Percentiles rank a stretch among this genome's conserved stretches.
Conservation (phyloP, 2,797 vertebrate genomes). For the Propithecus perrieri region DNA sequence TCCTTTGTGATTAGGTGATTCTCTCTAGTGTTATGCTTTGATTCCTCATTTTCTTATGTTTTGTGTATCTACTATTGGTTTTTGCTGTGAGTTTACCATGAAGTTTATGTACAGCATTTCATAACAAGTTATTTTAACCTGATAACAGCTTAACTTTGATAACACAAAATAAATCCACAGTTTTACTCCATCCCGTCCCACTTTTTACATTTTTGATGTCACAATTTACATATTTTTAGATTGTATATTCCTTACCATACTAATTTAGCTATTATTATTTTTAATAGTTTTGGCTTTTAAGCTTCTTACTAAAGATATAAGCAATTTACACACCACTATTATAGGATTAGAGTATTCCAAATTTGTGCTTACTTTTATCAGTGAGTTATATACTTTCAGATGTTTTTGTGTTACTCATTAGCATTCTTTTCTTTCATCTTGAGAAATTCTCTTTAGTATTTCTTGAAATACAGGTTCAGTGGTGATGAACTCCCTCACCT, state of each 20-base stretch:
- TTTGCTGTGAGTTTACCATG: background rate
- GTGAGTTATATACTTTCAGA: background rate
- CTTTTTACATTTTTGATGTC: background rate
- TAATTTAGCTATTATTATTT: background rate
- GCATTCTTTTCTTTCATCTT: background rate
- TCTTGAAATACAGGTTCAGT: background rate
- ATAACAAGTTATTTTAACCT: background rate
- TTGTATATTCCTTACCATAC: background rate
- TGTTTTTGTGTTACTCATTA: background rate
- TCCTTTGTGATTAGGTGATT: background rate
- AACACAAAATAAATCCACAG: background rate
- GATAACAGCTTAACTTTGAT: background rate
- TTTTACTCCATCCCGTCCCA: background rate
- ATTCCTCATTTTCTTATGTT: background rate
- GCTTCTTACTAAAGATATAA: background rate
- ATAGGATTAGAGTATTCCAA: background rate
- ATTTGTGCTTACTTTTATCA: background rate
- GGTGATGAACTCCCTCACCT: background rate
- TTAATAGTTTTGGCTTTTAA: background rate
- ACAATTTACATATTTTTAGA: background rate
- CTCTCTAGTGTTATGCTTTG: background rate
- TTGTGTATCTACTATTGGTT: background rate
- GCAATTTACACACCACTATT: background rate
- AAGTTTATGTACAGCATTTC: background rate
- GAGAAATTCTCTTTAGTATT: background rate